phyloP scores from a whole-genome alignment of 2,888 invertebrate genomes.

The Cremastinae sp. region DNA sequence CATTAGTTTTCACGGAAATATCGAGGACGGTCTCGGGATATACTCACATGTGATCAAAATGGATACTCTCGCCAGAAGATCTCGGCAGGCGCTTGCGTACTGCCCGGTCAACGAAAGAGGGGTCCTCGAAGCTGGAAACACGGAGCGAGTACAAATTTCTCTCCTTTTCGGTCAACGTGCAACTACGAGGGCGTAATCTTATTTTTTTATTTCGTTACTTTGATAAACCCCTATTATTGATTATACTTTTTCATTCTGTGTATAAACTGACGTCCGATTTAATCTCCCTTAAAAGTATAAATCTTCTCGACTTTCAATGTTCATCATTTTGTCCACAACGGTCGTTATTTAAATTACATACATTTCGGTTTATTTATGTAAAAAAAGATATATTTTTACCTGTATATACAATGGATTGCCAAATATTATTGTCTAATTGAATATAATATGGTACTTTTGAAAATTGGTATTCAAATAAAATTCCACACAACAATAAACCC shows the following conservation, averaged over 20 bases:
- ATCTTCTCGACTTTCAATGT: not conserved
- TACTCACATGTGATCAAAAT: slow-evolving; percentile 96
- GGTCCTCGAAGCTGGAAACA: slow-evolving; percentile 73
- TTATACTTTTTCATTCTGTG: not conserved
- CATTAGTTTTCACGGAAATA: slow-evolving; percentile 72
- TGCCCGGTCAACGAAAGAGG: slow-evolving; percentile 80
- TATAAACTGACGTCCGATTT: not conserved
- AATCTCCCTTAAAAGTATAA: no score
- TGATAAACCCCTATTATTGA: not conserved
- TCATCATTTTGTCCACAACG: slow-evolving; percentile 17
- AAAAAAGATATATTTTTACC: no score
- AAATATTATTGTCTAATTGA: not conserved
- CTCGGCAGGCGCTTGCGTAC: slow-evolving; percentile 86
- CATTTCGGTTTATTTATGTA: no score
- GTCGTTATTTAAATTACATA: not conserved
- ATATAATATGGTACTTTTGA: no score
- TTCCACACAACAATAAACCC: not conserved
- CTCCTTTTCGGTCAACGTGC: slow-evolving; percentile 49
- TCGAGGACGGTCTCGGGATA: slow-evolving; percentile 76
- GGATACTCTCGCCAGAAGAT: slow-evolving; percentile 92
- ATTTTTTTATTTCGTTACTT: slow-evolving; percentile 2
- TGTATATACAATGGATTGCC: no score
- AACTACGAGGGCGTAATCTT: slow-evolving; percentile 24
- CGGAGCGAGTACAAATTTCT: slow-evolving; percentile 66
- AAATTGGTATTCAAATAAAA: no score